Conservation (phyloP, 2,113 vertebrate genomes). For the Engystomops pustulosus region DNA sequence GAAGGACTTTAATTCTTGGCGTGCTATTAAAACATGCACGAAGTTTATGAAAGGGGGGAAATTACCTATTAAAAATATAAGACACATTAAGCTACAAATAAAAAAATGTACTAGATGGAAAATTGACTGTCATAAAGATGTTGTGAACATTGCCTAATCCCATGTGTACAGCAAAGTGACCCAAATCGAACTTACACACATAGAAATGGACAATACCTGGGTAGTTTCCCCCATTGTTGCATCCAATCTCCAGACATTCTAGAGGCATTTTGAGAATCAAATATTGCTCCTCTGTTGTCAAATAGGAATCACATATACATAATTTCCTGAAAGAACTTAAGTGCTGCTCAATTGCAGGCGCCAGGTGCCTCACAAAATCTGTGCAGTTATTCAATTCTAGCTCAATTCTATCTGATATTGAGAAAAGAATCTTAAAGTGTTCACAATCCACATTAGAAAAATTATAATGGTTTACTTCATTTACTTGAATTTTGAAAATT, state of each 20-base stretch:
- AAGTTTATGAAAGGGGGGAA: too few relatives aligned
- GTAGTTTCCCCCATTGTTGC: neutral
- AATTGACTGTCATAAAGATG: too few relatives aligned
- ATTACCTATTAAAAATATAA: too few relatives aligned
- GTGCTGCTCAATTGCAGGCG: conserved; percentile 58
- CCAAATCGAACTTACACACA: neutral
- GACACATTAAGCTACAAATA: too few relatives aligned
- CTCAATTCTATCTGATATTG: conserved; percentile 57
- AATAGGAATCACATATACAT: neutral
- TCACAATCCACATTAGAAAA: conserved; percentile 42
- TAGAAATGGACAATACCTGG: neutral
- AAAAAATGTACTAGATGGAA: too few relatives aligned
- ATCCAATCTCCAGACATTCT: conserved; percentile 54
- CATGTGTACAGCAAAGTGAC: too few relatives aligned
- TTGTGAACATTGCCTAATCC: too few relatives aligned
- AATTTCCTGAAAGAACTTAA: conserved; percentile 60
- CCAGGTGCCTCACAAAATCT: conserved; percentile 59
- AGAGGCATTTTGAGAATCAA: conserved; percentile 65
- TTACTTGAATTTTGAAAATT: conserved; percentile 19
- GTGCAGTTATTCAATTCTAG: conserved; percentile 35
- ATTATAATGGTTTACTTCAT: neutral
- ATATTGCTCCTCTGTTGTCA: conserved; percentile 59
- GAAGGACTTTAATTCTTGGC: too few relatives aligned
- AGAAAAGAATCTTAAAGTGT: conserved; percentile 58
- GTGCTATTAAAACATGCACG: too few relatives aligned